These are phyloP conservation scores for Cavia porcellus DNA, from an alignment of 2,113 vertebrate species.

Conservation along the genomic window DNA sequence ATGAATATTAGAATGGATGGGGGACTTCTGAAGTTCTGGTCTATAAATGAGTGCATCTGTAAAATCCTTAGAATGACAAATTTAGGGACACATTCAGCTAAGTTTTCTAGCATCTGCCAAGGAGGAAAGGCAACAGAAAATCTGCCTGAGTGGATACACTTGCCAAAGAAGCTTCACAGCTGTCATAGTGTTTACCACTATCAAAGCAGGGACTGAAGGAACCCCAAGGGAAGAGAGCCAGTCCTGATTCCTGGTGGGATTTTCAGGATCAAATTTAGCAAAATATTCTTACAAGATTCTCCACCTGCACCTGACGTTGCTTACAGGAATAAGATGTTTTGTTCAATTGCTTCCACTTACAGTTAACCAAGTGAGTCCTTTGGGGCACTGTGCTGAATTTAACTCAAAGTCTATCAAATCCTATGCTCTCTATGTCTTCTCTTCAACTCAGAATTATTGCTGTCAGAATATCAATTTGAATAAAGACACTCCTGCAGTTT, in stretches of 20 bases:
- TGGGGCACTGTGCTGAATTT: constrained; percentile 28
- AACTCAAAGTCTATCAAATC: constrained; percentile 28
- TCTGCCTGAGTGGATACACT: neutral
- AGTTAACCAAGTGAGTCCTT: constrained; percentile 9
- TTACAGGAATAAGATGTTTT: constrained; percentile 60
- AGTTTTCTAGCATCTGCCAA: neutral
- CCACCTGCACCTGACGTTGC: constrained; percentile 20
- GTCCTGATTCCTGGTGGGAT: neutral
- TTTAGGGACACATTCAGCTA: neutral
- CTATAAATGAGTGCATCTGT: neutral
- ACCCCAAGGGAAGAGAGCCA: neutral
- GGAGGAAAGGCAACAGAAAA: neutral
- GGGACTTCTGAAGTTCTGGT: neutral
- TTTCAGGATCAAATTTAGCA: neutral
- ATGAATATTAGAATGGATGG: neutral
- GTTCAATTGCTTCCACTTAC: constrained; percentile 74
- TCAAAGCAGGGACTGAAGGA: neutral
- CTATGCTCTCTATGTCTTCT: neutral
- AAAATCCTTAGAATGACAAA: neutral
- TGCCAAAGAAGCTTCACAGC: neutral
- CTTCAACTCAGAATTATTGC: neutral
- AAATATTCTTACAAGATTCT: neutral
- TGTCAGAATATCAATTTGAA: constrained; percentile 46
- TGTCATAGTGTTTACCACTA: neutral
- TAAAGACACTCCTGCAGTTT: neutral